A percentile compares a stretch with the other conserved stretches of the same genome.
These are phyloP conservation scores for Diploptera punctata DNA, from an alignment of 2,888 invertebrate species.

Conservation along the genomic window DNA sequence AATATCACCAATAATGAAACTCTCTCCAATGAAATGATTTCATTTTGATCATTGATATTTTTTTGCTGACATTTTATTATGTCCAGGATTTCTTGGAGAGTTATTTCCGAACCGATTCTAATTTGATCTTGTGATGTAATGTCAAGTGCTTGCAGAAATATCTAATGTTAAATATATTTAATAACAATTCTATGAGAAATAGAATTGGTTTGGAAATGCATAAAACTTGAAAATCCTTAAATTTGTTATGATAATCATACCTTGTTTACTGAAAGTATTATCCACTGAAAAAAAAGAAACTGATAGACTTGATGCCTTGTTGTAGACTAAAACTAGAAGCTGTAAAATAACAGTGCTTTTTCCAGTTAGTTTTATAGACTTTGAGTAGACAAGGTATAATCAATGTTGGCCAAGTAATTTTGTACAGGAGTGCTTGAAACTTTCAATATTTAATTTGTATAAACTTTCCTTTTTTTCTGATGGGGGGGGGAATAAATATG, in stretches of 20 bases:
- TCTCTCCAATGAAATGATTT: constrained; percentile 5
- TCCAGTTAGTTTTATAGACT: not conserved
- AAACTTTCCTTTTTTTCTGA: not conserved
- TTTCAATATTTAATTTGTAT: constrained; percentile 9
- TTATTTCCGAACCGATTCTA: constrained; percentile 9
- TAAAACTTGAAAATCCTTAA: constrained; percentile 1
- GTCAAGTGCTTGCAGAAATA: not conserved
- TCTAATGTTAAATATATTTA: not conserved
- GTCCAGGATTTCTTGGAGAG: not conserved
- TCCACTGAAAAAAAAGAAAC: not conserved
- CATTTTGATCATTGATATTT: too few relatives aligned
- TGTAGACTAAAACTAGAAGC: not conserved
- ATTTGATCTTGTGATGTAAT: constrained; percentile 2
- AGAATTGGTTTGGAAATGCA: constrained; percentile 16
- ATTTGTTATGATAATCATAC: not conserved
- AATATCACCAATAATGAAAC: not conserved
- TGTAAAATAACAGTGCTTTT: constrained; percentile 15
- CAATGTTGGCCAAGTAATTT: constrained; percentile 15
- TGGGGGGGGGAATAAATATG: not conserved
- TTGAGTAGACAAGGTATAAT: constrained; percentile 13
- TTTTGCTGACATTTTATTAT: not conserved
- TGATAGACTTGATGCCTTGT: not conserved
- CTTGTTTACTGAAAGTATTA: constrained; percentile 11
- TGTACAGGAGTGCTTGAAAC: not conserved
- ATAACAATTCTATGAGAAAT: constrained; percentile 2